Conservation (phyloP, 1,140 invertebrate species). For the Drosophila serrata region DNA sequence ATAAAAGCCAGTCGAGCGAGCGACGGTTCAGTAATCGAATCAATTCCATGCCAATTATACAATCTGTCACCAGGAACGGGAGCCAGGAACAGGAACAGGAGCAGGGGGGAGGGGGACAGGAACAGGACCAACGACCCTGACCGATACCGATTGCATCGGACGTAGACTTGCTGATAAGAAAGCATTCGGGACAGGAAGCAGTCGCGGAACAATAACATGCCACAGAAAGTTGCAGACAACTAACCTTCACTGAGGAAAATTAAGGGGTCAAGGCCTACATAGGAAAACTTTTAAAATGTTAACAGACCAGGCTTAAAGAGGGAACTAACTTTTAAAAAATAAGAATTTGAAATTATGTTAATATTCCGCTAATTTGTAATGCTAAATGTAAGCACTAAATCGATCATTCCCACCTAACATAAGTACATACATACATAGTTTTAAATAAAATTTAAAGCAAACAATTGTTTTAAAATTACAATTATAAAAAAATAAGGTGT, state of each 20-base stretch:
- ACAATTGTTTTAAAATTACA: no score
- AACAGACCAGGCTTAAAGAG: not conserved
- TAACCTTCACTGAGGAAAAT: slow-evolving; percentile 11
- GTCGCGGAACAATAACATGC: slow-evolving; percentile 51
- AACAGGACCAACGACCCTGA: slow-evolving; percentile 47
- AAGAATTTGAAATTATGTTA: no score
- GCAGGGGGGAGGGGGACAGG: not conserved
- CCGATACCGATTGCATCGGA: slow-evolving; percentile 30
- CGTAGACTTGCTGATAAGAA: slow-evolving; percentile 59
- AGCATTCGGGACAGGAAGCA: slow-evolving; percentile 65
- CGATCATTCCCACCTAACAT: no score
- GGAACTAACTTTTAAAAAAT: no score
- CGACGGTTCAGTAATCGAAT: slow-evolving; percentile 35
- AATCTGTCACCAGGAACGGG: slow-evolving; percentile 54
- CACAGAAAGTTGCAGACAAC: slow-evolving; percentile 14
- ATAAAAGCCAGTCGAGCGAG: slow-evolving; percentile 21
- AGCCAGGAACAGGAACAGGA: slow-evolving; percentile 13
- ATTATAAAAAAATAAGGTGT: no score
- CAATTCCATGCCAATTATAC: slow-evolving; percentile 53
- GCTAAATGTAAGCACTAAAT: no score
- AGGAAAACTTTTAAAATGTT: not conserved
- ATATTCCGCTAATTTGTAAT: no score
- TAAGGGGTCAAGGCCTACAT: not conserved
- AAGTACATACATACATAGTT: no score
- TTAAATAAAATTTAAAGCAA: no score